Evolutionary conservation across 2,797 vertebrate species (phyloP).

Genomic region (Tinamus major): DNA sequence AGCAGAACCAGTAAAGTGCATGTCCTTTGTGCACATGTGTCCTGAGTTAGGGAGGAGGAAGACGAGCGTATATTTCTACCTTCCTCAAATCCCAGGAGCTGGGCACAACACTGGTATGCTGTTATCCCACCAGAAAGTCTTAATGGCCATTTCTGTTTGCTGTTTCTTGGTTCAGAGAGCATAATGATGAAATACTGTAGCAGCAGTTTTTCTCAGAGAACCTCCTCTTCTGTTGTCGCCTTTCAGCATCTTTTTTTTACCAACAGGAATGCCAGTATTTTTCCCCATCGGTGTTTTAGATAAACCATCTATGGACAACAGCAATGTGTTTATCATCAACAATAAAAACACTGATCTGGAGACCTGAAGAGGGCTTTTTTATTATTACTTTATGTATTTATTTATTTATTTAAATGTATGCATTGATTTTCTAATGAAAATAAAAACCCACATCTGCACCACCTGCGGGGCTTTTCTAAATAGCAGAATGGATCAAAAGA

Average conservation of each 20-base stretch:
- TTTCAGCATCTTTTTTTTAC: not conserved
- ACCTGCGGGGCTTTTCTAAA: conserved; percentile 58
- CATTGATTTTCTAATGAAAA: conserved; percentile 49
- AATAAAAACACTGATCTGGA: conserved; percentile 57
- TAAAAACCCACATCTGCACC: conserved; percentile 54
- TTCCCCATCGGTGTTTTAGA: conserved; percentile 25
- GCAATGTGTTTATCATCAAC: conserved; percentile 63
- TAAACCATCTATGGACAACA: conserved; percentile 2
- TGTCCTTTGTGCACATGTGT: not conserved
- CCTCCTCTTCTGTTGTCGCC: not conserved
- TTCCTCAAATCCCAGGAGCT: not conserved
- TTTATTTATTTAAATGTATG: not conserved
- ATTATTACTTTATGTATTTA: not conserved
- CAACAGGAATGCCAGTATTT: not conserved
- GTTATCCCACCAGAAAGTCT: not conserved
- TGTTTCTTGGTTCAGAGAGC: not conserved
- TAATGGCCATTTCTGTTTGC: not conserved
- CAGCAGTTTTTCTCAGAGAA: not conserved
- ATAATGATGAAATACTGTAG: not conserved
- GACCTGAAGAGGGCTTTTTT: conserved; percentile 20
- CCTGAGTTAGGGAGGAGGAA: not conserved
- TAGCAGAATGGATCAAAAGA: conserved; percentile 59
- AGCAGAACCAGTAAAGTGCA: not conserved
- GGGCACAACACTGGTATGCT: not conserved
- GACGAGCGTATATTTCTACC: not conserved